These are phyloP conservation scores for Uria lomvia DNA, from an alignment of 2,113 vertebrate species.

Conservation along the genomic window DNA sequence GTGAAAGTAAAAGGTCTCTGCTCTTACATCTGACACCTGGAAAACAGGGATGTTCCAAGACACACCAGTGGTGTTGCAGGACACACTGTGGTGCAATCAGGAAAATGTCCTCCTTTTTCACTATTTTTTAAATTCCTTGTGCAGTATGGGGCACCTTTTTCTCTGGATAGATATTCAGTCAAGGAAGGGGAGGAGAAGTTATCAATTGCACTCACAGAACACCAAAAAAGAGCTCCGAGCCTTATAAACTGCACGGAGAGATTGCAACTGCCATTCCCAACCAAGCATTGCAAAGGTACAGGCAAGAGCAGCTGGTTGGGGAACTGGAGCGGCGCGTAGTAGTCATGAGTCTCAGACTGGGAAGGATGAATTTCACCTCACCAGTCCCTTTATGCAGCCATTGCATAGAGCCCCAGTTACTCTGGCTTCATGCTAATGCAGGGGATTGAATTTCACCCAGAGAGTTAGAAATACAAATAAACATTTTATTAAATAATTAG, in stretches of 20 bases:
- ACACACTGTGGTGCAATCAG: background rate
- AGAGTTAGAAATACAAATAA: slow-evolving; percentile 51
- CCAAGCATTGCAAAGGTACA: background rate
- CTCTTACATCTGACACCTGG: background rate
- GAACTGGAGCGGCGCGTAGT: rapidly evolving
- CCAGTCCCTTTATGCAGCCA: background rate
- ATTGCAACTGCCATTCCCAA: background rate
- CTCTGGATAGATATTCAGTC: background rate
- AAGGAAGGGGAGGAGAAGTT: background rate
- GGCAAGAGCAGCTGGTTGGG: background rate
- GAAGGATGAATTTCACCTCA: slow-evolving; percentile 34
- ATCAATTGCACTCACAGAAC: background rate
- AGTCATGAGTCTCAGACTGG: background rate
- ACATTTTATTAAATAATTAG: slow-evolving; percentile 49
- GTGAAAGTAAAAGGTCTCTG: background rate
- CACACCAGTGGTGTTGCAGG: background rate
- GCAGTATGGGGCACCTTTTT: background rate
- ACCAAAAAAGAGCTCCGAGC: background rate
- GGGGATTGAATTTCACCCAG: slow-evolving; percentile 35
- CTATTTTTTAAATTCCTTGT: background rate
- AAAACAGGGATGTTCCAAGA: background rate
- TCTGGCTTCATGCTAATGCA: background rate
- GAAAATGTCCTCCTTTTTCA: background rate
- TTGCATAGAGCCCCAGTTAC: background rate
- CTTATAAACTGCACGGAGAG: background rate